Evolutionary conservation across 1,140 invertebrate genomes (phyloP).

Genomic region (Macrosteles quadrilineatus): DNA sequence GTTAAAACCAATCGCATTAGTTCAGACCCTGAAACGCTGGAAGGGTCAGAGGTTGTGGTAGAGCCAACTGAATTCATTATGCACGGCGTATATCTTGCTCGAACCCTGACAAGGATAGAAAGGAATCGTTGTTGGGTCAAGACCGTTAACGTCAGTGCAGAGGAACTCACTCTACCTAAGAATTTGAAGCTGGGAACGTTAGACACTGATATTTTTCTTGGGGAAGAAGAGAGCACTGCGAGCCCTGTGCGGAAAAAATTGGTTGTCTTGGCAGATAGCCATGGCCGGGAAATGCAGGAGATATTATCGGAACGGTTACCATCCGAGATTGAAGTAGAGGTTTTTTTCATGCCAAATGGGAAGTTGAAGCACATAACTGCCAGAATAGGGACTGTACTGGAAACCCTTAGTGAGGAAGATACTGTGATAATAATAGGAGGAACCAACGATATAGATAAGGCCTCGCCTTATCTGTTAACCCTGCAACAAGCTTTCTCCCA

Average conservation of each 20-base stretch:
- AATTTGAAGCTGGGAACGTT: too few relatives aligned
- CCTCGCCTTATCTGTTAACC: background rate
- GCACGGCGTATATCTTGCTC: background rate
- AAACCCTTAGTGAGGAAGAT: background rate
- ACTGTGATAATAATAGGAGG: background rate
- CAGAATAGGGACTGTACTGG: background rate
- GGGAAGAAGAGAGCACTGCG: too few relatives aligned
- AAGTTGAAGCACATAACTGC: background rate
- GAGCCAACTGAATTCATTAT: background rate
- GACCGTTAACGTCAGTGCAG: background rate
- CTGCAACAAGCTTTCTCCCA: background rate
- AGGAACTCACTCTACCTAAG: too few relatives aligned
- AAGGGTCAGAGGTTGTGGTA: background rate
- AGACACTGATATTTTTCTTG: too few relatives aligned
- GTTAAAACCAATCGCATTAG: background rate
- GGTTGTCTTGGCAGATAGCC: background rate
- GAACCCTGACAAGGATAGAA: background rate
- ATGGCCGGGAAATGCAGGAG: background rate
- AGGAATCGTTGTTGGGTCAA: background rate
- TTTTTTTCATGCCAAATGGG: background rate
- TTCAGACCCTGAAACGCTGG: background rate
- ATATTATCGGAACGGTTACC: background rate
- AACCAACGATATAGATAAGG: background rate
- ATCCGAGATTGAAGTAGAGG: background rate
- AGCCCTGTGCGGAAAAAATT: background rate